These are phyloP conservation scores for Acestrorhynchus altus DNA, from an alignment of 2,797 vertebrate species.

Conservation along the genomic window DNA sequence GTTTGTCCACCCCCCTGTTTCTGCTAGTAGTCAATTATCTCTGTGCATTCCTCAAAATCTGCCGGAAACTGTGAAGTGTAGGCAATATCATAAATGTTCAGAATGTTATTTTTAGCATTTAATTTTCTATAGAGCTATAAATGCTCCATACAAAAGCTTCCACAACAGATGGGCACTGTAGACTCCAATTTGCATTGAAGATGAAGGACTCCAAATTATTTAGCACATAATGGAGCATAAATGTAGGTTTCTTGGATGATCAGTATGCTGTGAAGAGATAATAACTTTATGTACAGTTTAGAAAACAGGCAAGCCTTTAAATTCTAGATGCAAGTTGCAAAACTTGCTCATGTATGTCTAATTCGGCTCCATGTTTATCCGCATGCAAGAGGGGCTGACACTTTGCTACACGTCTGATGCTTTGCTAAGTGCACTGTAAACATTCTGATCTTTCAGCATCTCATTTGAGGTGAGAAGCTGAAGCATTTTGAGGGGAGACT, in stretches of 20 bases:
- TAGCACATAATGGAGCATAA: not conserved
- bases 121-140: not conserved
- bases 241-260: not conserved
- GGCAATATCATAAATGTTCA: not conserved
- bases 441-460: not conserved
- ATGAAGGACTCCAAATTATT: not conserved
- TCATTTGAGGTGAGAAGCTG: conserved; percentile 5
- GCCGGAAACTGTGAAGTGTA: not conserved
- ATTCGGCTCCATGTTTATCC: not conserved
- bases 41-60: not conserved
- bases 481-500: conserved; percentile 5
- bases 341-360: conserved; percentile 22
- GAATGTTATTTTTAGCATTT: not conserved
- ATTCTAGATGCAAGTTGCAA: not conserved
- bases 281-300: not conserved
- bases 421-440: conserved; percentile 22
- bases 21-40: not conserved
- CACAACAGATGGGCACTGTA: not conserved
- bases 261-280: not conserved
- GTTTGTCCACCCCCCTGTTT: conserved; percentile 12
- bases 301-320: conserved; percentile 9
- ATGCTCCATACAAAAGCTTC: not conserved
- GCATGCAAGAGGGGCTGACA: not conserved
- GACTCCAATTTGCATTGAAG: not conserved
- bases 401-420: not conserved